Percentiles rank a stretch among this genome's conserved stretches.
Conservation (phyloP, 2,113 vertebrate species). For the Perognathus longimembris region DNA sequence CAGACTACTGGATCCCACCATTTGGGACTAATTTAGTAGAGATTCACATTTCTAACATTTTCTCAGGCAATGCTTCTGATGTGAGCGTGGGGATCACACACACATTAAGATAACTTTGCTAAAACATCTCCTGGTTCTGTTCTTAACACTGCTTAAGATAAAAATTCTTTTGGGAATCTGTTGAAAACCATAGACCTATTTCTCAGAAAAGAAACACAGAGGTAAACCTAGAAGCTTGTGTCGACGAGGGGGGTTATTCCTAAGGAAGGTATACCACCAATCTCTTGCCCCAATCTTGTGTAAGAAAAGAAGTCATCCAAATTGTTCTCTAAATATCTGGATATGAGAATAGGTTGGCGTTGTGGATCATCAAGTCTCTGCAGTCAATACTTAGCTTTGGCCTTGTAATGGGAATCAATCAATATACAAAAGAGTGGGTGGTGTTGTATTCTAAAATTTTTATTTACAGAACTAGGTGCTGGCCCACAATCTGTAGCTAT, state of each 20-base stretch:
- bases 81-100: neutral
- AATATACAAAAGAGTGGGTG: neutral
- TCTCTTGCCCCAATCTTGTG: neutral
- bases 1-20: neutral
- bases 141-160: neutral
- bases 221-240: neutral
- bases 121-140: neutral
- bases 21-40: neutral
- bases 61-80: neutral
- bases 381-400: neutral
- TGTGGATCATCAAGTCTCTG: neutral
- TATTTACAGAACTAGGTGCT: neutral
- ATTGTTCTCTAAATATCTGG: neutral
- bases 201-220: neutral
- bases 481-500: no score
- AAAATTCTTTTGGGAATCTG: constrained; percentile 21
- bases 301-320: neutral
- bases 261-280: neutral
- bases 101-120: neutral
- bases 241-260: neutral
- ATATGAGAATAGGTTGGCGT: neutral
- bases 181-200: constrained; percentile 34
- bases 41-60: neutral
- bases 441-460: neutral
- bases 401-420: neutral